phyloP scores from a whole-genome alignment of 2,888 invertebrate species.

The Ophion ventricosus region DNA sequence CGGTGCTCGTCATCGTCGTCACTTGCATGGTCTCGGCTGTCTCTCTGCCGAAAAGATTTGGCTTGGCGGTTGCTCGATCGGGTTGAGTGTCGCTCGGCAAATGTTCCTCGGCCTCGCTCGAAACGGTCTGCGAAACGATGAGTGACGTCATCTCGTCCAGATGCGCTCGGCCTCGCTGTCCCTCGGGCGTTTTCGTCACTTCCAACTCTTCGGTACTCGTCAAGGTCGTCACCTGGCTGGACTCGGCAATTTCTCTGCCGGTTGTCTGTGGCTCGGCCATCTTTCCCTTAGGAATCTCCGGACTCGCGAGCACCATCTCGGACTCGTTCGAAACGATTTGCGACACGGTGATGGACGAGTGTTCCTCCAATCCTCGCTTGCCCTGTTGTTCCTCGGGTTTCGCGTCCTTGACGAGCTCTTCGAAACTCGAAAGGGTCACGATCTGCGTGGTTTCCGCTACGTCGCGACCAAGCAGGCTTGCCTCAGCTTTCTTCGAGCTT shows the following conservation, averaged over 20 bases:
- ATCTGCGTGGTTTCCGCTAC: conserved; percentile 77
- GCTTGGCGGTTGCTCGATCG: conserved; percentile 66
- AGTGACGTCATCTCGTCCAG: conserved; percentile 69
- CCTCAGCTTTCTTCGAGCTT: conserved; percentile 69
- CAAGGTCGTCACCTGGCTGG: conserved; percentile 73
- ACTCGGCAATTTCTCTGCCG: conserved; percentile 78
- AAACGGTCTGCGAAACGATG: conserved; percentile 68
- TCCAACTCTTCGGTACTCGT: conserved; percentile 70
- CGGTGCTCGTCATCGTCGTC: conserved; percentile 70
- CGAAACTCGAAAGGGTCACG: conserved; percentile 66
- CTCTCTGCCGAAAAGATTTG: conserved; percentile 76
- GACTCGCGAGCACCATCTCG: conserved; percentile 62
- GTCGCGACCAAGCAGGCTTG: conserved; percentile 77
- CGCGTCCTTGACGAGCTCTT: conserved; percentile 56
- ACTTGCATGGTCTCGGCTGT: conserved; percentile 80
- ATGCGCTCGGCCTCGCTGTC: conserved; percentile 68
- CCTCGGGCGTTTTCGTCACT: conserved; percentile 59
- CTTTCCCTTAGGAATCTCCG: conserved; percentile 76
- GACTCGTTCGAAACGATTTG: conserved; percentile 70
- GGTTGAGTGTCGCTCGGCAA: conserved; percentile 60
- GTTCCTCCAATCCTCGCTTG: conserved; percentile 69
- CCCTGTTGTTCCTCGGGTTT: conserved; percentile 65
- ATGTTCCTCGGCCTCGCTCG: conserved; percentile 69
- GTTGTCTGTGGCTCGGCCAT: conserved; percentile 78
- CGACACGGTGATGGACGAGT: conserved; percentile 70